Evolutionary conservation across 1,140 invertebrate species (phyloP).

Genomic region (Andricus grossulariae): DNA sequence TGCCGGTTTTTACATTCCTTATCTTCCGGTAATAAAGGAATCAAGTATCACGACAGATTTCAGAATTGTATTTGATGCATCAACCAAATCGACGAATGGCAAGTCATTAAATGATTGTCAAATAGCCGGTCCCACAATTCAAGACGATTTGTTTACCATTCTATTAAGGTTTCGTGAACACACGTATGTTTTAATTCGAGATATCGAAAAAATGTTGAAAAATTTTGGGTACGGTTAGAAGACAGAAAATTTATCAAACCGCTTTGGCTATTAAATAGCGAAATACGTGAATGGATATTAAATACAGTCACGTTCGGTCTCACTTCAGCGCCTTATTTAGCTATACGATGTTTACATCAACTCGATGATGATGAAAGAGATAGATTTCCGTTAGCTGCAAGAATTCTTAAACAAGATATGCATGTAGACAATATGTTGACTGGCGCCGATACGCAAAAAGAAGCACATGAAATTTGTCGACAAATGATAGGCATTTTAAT

Average conservation of each 20-base stretch:
- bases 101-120: too few species aligned
- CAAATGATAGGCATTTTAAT: slow-evolving; percentile 47
- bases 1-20: too few species aligned
- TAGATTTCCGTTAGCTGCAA: slow-evolving; percentile 48
- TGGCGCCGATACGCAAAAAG: slow-evolving; percentile 57
- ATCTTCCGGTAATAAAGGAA: too few species aligned
- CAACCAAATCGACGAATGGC: too few species aligned
- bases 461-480: slow-evolving; percentile 51
- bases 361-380: slow-evolving; percentile 34
- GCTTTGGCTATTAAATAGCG: too few species aligned
- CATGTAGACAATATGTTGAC: slow-evolving; percentile 72
- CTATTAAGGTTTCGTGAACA: slow-evolving; percentile 38
- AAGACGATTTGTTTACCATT: slow-evolving; percentile 36
- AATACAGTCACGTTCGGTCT: slow-evolving; percentile 57
- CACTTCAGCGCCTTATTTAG: slow-evolving; percentile 40
- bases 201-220: slow-evolving; percentile 39
- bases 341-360: slow-evolving; percentile 19
- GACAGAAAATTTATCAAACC: too few species aligned
- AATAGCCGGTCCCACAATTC: too few species aligned
- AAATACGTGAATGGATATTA: slow-evolving; percentile 33
- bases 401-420: slow-evolving; percentile 57
- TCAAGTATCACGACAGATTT: too few species aligned
- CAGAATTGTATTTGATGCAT: too few species aligned
- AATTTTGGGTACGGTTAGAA: too few species aligned
- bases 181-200: slow-evolving; percentile 8